Conservation (phyloP, 1,140 invertebrate species). For the Drosophila pruinosa region DNA sequence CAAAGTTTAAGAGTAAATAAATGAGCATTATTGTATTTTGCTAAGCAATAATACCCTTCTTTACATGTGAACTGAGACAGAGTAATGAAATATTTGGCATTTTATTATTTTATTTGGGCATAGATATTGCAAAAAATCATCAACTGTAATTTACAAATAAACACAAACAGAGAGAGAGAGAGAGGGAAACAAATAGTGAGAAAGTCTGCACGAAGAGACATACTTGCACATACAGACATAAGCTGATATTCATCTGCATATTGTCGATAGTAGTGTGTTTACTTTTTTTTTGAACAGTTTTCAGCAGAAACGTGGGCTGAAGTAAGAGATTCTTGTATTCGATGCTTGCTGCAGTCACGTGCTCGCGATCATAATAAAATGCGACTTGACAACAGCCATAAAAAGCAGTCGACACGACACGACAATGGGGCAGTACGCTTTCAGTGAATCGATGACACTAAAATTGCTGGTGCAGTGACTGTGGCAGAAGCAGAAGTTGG, state of each 20-base stretch:
- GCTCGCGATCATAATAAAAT: slow-evolving; percentile 57
- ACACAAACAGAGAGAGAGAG: slow-evolving; percentile 6
- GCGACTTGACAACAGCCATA: slow-evolving; percentile 46
- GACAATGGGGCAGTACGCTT: slow-evolving; percentile 18
- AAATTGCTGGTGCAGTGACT: slow-evolving; percentile 39
- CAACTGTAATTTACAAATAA: slow-evolving; percentile 62
- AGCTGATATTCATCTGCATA: slow-evolving; percentile 1
- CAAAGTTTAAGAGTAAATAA: too few species aligned
- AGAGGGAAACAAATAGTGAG: slow-evolving; percentile 10
- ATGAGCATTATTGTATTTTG: too few species aligned
- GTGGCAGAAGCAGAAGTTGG: slow-evolving; percentile 27
- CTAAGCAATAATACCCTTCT: neutral
- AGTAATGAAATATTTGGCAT: slow-evolving; percentile 10
- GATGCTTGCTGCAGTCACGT: slow-evolving; percentile 46
- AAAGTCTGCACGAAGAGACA: neutral
- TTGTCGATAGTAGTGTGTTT: slow-evolving; percentile 19
- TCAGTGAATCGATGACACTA: slow-evolving; percentile 40
- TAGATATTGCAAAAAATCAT: too few species aligned
- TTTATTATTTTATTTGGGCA: too few species aligned
- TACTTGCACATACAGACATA: neutral
- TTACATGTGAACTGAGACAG: neutral
- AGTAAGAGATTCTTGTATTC: slow-evolving; percentile 7
- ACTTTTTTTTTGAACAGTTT: slow-evolving; percentile 1
- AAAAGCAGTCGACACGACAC: slow-evolving; percentile 38
- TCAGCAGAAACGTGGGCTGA: slow-evolving; percentile 10